Evolutionary conservation across 2,888 invertebrate species (phyloP).

Genomic region (Noctua fimbriata): DNA sequence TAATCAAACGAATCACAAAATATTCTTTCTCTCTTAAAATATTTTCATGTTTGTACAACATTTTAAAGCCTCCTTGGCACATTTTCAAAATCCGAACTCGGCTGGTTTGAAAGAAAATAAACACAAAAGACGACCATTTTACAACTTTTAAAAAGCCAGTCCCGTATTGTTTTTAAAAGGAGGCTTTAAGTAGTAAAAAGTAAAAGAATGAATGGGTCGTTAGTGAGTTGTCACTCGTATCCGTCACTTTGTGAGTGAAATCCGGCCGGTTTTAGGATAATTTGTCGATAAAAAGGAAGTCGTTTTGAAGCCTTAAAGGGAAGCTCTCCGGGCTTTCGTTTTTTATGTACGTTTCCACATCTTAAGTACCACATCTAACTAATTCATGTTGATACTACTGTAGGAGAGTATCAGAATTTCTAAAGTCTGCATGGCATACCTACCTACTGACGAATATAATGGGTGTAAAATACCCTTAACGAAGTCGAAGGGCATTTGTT

Average conservation of each 20-base stretch:
- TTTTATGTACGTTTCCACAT: neutral
- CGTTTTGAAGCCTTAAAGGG: constrained; percentile 4
- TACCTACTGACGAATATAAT: neutral
- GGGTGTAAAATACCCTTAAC: no score
- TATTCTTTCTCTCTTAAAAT: neutral
- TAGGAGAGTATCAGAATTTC: neutral
- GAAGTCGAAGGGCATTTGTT: no score
- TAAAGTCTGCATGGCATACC: neutral
- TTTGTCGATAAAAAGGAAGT: constrained; percentile 48
- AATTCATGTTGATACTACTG: neutral
- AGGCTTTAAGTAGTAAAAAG: constrained; percentile 23
- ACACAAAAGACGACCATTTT: neutral
- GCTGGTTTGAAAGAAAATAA: constrained; percentile 19
- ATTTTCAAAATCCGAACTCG: constrained; percentile 21
- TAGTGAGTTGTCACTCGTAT: constrained; percentile 51
- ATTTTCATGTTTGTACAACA: neutral
- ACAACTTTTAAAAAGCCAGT: neutral
- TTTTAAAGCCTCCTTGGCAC: constrained; percentile 1
- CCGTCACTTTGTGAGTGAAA: constrained; percentile 28
- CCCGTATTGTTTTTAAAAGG: constrained; percentile 24
- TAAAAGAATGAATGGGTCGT: constrained; percentile 32
- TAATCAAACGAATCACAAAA: neutral
- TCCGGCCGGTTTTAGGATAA: constrained; percentile 39
- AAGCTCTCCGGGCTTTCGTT: neutral
- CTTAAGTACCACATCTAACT: neutral